Base-by-base conservation (phyloP, 2,888 invertebrate genomes). In the Drosophila mettleri region DNA sequence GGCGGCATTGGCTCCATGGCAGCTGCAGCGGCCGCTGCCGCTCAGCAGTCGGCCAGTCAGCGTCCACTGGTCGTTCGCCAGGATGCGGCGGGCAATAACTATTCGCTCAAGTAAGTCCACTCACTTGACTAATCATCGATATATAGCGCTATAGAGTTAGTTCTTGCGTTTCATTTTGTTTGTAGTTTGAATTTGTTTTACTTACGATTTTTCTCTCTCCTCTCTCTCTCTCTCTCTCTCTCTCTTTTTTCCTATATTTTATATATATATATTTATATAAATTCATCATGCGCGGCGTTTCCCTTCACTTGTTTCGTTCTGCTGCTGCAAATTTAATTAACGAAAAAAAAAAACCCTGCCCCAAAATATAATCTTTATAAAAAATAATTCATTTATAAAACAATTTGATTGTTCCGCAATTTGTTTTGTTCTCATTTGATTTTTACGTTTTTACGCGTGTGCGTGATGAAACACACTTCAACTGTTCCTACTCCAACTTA, bases 61-160 rank as follows among this genome's bases (percentile, higher is more conserved):
- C 93, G 95, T 88, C 95, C 94, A 87, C 93, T 94, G 89, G 94
- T 94, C 83, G 92, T 95, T 70, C 93, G 96, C 33, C 96, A 96
- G 92, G 96, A 96, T 92, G 96, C 96, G 90, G 95, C 96, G 45
- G 85, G 85, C 91, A 95, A 95, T 79, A 95, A 95, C 90, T 94
- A 96, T 88, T 95, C 96, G 92, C 95, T 96, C 93, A 97, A 96
- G 97, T 97, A 93, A 94, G 95, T 94, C 0, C 14, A 5, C 7
- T 5, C n/a, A 16, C 7, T 3, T 8, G 36, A 8, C 12, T 31
- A 31, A 5, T 29, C 18, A 29, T 7, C 20, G 14, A 48, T 48
- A 48, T 29, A 31, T 34, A 4, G 33, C 33, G 34, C 1, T 34
- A n/a, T 34, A 31, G 20, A 29, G 20, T 43, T 60, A 59, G 62